Percentiles rank a stretch among this genome's conserved stretches.
Conservation (phyloP, 92 coral and sea anemone genomes). For the Epizoanthus stellaris region DNA sequence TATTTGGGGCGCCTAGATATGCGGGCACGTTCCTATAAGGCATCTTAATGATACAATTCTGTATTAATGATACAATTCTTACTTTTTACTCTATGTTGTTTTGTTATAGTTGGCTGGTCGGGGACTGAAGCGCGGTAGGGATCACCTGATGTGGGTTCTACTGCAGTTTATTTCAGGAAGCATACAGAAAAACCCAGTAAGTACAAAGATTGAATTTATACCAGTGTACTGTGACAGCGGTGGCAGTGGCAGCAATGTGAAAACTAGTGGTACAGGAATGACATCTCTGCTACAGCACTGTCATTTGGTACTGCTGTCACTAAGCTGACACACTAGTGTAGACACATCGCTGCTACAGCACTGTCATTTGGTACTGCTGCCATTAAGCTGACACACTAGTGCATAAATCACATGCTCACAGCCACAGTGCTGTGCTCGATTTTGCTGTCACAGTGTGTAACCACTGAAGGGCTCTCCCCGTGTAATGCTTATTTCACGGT, state of each 20-base stretch:
- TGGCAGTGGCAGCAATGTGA: not conserved
- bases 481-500: not conserved
- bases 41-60: not conserved
- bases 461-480: not conserved
- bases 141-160: conserved; percentile 96
- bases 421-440: not conserved
- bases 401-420: no score
- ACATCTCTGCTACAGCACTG: not conserved
- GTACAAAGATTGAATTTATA: not conserved
- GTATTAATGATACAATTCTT: not conserved
- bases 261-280: no score
- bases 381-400: no score
- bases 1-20: no score
- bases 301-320: not conserved
- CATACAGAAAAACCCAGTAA: conserved; percentile 89
- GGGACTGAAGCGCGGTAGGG: conserved; percentile 84
- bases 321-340: no score
- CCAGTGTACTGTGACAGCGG: not conserved
- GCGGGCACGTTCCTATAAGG: not conserved
- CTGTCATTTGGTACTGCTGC: no score
- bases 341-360: no score
- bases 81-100: not conserved
- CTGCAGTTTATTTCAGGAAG: conserved; percentile 94
- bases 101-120: conserved; percentile 76
- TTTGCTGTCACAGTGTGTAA: not conserved